Evolutionary conservation across 2,888 invertebrate species (phyloP), one percentile per base, ranked within the genome.

Genomic region (Chrysomela aeneicollis): DNA sequence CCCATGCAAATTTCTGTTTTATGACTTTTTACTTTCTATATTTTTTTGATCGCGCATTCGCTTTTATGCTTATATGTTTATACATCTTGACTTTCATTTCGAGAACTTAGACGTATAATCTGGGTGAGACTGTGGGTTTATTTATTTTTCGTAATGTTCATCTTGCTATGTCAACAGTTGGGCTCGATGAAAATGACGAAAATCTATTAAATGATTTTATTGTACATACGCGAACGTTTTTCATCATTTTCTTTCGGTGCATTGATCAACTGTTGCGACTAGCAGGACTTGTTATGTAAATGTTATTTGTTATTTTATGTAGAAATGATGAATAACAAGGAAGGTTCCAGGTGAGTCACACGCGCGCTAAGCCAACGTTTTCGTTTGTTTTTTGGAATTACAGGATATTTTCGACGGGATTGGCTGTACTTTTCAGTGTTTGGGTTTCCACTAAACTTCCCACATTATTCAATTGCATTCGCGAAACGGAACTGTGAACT

Each of bases 221-320:
- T 42, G 42, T 42, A 42, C 15, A 42, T 22, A 52, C 22, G 26
- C 10, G 32, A 2, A 2, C n/a, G 22, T 52, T 52, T 52, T 52
- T 9, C 17, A n/a, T 32, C 52, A 22, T 22, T 32, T 26, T 2
- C 22, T 21, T 22, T 19, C 6, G 19, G 6, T 10, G 51, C 12
- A 42, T 42, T 15, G 2, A 15, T 4, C 15, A 15, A 42, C 42
- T 35, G 46, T 61, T 57, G 55, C 51, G 26, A 9, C 57, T 52
- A 52, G 21, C 47, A 22, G 51, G 15, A 47, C 15, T 17, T 17
- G 18, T 64, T 55, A 52, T 64, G 53, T 58, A 18, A 22, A 55
- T 61, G 55, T 59, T 65, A 59, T 66, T 59, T 49, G 30, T 59
- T 59, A 59, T 63, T 63, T 63, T 54, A 21, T 15, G 61, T 19